Evolutionary conservation across 2,797 vertebrate genomes (phyloP), one percentile per base, ranked within the genome.

Genomic region (Fistularia tabacaria): DNA sequence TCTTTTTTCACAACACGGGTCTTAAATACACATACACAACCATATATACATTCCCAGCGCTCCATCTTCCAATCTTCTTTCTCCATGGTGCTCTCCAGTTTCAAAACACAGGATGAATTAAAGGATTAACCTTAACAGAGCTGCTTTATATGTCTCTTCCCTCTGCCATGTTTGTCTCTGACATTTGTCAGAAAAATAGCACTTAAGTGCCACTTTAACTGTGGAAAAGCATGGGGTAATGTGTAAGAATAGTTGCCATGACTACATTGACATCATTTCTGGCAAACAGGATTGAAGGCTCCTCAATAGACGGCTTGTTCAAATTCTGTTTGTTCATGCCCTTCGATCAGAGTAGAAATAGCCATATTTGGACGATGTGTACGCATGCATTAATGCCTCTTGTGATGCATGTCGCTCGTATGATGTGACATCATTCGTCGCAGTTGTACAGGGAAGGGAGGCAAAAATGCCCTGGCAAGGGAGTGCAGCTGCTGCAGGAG

Each of bases 221-320:
- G 83, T 82, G 88, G 76, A 77, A 71, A 76, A 69, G 69, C 85
- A 87, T 74, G 81, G 82, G 84, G 88, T 79, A 88, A 91, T 90
- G 91, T 91, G 88, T 90, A 90, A 90, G 84, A 92, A 91, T 90
- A 79, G 94, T 97, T 94, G 90, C 92, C 91, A 94, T 94, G 92
- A 90, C 90, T 89, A 95, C 88, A 69, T 69, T 93, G 92, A 95
- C 93, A 92, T 94, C 86, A 92, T 87, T 80, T 86, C 89, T 87
- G 76, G 88, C 72, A 82, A 89, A 88, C 87, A 85, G 86, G 83
- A 88, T 76, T 87, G 86, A 82, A 86, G 85, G 89, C 87, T 91
- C 83, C 84, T 89, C 85, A 89, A 89, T 82, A 76, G 85, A 88
- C 83, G 84, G 76, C 83, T 80, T 85, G 85, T 87, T 85, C 82